Conservation (phyloP, 2,888 invertebrate genomes). For the Aelia acuminata region DNA sequence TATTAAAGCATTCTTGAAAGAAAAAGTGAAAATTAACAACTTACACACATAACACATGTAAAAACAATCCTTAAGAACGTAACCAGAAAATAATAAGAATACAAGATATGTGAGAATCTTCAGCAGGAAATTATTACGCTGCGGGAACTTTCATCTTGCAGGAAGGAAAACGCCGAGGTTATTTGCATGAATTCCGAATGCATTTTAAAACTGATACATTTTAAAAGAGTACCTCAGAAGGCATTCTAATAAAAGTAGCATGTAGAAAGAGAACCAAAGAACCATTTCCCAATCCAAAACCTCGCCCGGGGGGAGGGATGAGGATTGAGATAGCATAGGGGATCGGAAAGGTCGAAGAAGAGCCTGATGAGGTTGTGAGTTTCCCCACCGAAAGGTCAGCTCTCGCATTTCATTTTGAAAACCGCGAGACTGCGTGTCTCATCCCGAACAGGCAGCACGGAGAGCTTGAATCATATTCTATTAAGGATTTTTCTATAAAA, state of each 20-base stretch:
- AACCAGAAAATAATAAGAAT: too few species aligned
- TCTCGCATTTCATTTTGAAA: conserved; percentile 44
- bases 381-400: conserved; percentile 46
- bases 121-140: not conserved
- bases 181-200: not conserved
- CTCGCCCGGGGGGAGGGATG: not conserved
- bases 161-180: not conserved
- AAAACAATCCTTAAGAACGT: not conserved
- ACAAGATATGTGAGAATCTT: not conserved
- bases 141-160: not conserved
- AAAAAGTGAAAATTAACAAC: too few species aligned
- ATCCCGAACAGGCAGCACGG: conserved; percentile 26
- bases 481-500: not conserved
- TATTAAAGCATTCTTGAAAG: too few species aligned
- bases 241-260: not conserved
- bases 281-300: not conserved
- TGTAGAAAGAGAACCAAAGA: not conserved
- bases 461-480: conserved; percentile 2
- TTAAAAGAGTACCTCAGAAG: not conserved
- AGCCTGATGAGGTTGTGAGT: conserved; percentile 41
- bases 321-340: conserved; percentile 43
- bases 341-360: conserved; percentile 37
- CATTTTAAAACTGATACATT: not conserved
- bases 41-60: not conserved
- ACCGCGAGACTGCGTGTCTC: conserved; percentile 44